A percentile compares a stretch with the other conserved stretches of the same genome.
phyloP scores from a whole-genome alignment of 37 sponge, comb jelly and placozoan genomes.

The Ephydatia muelleri region DNA sequence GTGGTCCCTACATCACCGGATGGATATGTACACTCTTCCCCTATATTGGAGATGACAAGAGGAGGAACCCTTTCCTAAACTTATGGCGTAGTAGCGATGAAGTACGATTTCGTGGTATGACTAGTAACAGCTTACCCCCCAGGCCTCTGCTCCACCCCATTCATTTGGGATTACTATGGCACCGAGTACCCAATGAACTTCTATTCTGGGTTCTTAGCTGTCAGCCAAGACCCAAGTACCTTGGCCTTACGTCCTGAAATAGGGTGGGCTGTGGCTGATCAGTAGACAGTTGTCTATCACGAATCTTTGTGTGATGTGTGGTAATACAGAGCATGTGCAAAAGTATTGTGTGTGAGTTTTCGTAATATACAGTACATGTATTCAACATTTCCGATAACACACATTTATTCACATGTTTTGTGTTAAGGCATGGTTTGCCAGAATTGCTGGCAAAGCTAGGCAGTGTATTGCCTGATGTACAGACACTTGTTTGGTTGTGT shows the following conservation, averaged over 20 bases:
- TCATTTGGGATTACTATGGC: constrained; percentile 30
- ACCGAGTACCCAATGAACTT: constrained; percentile 42
- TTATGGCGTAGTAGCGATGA: not conserved
- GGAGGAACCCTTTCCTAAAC: constrained; percentile 4
- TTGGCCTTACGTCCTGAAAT: constrained; percentile 51
- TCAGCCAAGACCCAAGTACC: constrained; percentile 34
- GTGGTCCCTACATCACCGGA: constrained; percentile 47
- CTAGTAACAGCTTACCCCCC: constrained; percentile 30
- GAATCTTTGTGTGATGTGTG: no score
- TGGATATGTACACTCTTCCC: constrained; percentile 59
- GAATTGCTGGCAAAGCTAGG: no score
- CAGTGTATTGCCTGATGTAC: no score
- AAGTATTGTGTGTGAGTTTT: no score
- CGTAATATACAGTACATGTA: no score
- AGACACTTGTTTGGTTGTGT: no score
- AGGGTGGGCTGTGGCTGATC: constrained; percentile 67
- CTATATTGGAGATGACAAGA: not conserved
- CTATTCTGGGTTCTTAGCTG: constrained; percentile 55
- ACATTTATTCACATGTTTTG: no score
- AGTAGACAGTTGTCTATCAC: no score
- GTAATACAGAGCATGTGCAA: no score
- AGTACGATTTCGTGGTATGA: not conserved
- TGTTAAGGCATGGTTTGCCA: no score
- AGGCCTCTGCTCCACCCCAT: constrained; percentile 43
- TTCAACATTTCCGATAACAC: no score